These are phyloP conservation scores for Apotomis betuletana DNA, from an alignment of 2,888 invertebrate genomes.

Conservation along the genomic window DNA sequence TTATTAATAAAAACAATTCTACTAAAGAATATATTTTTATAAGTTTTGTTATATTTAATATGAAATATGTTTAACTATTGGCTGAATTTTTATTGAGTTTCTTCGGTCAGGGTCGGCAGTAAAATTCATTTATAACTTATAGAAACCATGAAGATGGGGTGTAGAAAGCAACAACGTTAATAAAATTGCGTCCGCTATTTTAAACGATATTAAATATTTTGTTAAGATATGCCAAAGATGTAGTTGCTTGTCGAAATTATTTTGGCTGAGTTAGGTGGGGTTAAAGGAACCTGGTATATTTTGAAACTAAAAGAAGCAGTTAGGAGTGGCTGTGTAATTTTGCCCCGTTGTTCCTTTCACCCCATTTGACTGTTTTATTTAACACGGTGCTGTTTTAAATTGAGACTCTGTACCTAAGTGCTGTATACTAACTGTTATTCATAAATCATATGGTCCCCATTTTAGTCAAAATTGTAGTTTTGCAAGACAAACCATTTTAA, in stretches of 20 bases:
- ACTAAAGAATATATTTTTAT: constrained; percentile 19
- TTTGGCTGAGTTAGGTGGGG: neutral
- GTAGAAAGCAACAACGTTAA: neutral
- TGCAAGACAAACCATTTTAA: too few species aligned
- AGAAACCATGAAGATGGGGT: neutral
- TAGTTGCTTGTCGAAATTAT: constrained; percentile 6
- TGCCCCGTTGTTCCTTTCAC: neutral
- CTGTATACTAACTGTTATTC: constrained; percentile 9
- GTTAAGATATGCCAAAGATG: constrained; percentile 18
- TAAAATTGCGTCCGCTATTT: constrained; percentile 15
- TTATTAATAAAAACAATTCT: constrained; percentile 27
- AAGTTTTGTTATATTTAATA: constrained; percentile 25
- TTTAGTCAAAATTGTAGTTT: neutral
- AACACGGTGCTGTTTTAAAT: neutral
- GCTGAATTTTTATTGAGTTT: constrained; percentile 14
- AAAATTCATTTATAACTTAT: neutral
- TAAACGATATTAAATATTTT: neutral
- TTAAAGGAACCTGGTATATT: neutral
- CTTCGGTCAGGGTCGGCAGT: neutral
- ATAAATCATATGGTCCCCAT: neutral
- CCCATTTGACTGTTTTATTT: neutral
- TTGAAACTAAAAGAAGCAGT: too few species aligned
- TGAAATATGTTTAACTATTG: constrained; percentile 25
- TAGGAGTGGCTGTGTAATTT: too few species aligned
- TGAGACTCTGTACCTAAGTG: neutral